Evolutionary conservation across 2,888 invertebrate genomes (phyloP).

Genomic region (Ecliptopera silaceata): DNA sequence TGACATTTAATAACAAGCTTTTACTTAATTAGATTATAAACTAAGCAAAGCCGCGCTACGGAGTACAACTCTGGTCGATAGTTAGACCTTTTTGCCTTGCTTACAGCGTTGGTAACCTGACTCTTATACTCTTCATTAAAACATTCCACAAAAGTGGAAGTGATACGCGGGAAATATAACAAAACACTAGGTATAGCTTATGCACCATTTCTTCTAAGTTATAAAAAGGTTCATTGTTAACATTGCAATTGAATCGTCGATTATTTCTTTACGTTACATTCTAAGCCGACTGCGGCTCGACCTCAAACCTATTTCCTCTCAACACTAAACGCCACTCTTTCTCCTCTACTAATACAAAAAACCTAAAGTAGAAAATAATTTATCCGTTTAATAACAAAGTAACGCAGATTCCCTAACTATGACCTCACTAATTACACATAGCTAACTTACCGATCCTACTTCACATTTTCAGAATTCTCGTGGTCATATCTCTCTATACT

Average conservation of each 20-base stretch:
- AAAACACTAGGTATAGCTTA: neutral
- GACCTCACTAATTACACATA: slow-evolving; percentile 68
- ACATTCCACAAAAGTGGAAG: neutral
- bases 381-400: slow-evolving; percentile 59
- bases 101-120: neutral
- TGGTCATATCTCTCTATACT: slow-evolving; percentile 49
- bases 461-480: slow-evolving; percentile 42
- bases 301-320: slow-evolving; percentile 18
- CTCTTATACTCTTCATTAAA: neutral
- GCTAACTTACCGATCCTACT: slow-evolving; percentile 66
- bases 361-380: slow-evolving; percentile 61
- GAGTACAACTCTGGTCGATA: slow-evolving; percentile 2
- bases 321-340: slow-evolving; percentile 39
- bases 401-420: slow-evolving; percentile 61
- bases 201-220: neutral
- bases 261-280: slow-evolving; percentile 24
- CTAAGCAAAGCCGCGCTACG: slow-evolving; percentile 29
- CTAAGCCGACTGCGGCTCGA: slow-evolving; percentile 16
- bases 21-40: slow-evolving; percentile 18
- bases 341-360: slow-evolving; percentile 50
- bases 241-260: slow-evolving; percentile 1
- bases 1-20: slow-evolving; percentile 29
- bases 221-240: neutral
- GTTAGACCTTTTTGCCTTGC: neutral
- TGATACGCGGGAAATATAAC: neutral